Base-by-base conservation (phyloP, 1,140 invertebrate genomes). In the Trialeurodes vaporariorum region DNA sequence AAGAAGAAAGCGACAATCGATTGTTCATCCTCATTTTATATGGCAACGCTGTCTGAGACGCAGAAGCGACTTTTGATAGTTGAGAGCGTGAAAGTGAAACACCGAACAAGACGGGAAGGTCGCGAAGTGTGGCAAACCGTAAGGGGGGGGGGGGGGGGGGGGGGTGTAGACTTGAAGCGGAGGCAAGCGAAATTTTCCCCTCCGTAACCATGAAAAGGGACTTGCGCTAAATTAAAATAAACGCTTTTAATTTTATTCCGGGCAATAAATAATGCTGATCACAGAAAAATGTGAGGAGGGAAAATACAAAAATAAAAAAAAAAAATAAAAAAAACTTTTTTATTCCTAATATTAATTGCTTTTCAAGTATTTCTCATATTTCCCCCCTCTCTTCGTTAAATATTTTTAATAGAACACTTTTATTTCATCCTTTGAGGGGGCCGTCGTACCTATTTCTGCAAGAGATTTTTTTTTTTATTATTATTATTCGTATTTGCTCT, bases 281-380 rank as follows among this genome's bases (percentile, higher is more conserved):
- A 49, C 34, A 49, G 17, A 49, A n/a, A n/a, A n/a, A n/a, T n/a
- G n/a, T n/a, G n/a, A n/a, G n/a, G n/a, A n/a, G n/a, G n/a, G n/a
- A n/a, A n/a, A n/a, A n/a, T n/a, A n/a, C n/a, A n/a, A n/a, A n/a
- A n/a, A n/a, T n/a, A n/a, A n/a, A n/a, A n/a, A n/a, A n/a, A n/a
- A n/a, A 49, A 49, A 5, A 17, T 17, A 17, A 49, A 49, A 49
- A 49, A 49, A 49, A 49, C 5, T 5, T 49, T 49, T 49, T 49
- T 49, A 49, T 49, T 49, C 34, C 34, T 17, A 17, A 49, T 49
- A 49, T 49, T 49, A 49, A 49, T 49, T 49, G 34, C 34, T 49
- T 49, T 49, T 49, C 34, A 49, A 49, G 34, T 49, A 49, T 49
- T 49, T 49, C 34, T 49, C 34, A 49, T 49, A 49, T 49, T 49